phyloP scores from a whole-genome alignment of 2,888 invertebrate species.

The Leptogaster cylindrica region DNA sequence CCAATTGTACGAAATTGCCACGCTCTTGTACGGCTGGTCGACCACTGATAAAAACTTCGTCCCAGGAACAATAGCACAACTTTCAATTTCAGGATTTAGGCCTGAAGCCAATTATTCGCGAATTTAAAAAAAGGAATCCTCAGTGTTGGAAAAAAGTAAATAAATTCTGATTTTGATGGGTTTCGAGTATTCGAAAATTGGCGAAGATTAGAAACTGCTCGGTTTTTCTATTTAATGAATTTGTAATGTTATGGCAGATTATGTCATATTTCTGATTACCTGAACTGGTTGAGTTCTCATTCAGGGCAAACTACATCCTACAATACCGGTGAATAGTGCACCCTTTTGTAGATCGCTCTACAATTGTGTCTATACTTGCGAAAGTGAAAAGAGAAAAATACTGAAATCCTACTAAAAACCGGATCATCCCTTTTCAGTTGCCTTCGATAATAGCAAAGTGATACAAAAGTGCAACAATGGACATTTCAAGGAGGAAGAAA shows the following conservation, averaged over 20 bases:
- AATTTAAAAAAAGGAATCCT: no score
- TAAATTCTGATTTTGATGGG: no score
- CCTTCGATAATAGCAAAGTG: conserved; percentile 37
- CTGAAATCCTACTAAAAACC: conserved; percentile 46
- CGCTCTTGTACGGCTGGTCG: conserved; percentile 42
- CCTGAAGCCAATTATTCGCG: conserved; percentile 45
- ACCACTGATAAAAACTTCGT: conserved; percentile 43
- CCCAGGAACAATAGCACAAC: conserved; percentile 36
- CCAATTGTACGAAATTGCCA: conserved; percentile 37
- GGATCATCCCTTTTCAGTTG: conserved; percentile 45
- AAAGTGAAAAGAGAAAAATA: conserved; percentile 30
- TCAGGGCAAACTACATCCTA: no score
- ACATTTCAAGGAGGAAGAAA: conserved; percentile 7
- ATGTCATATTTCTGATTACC: no score
- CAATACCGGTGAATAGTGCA: no score
- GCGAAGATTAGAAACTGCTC: no score
- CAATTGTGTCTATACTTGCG: conserved; percentile 29
- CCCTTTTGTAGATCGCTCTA: conserved; percentile 3
- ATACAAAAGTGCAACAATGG: conserved; percentile 46
- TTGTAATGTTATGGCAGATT: no score
- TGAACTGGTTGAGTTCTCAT: neutral
- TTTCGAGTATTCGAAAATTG: no score
- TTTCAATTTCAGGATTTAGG: conserved; percentile 40
- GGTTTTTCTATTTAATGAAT: no score
- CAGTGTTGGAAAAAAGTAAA: no score